Conservation (phyloP, 2,113 vertebrate species). For the Coreoperca whiteheadi region DNA sequence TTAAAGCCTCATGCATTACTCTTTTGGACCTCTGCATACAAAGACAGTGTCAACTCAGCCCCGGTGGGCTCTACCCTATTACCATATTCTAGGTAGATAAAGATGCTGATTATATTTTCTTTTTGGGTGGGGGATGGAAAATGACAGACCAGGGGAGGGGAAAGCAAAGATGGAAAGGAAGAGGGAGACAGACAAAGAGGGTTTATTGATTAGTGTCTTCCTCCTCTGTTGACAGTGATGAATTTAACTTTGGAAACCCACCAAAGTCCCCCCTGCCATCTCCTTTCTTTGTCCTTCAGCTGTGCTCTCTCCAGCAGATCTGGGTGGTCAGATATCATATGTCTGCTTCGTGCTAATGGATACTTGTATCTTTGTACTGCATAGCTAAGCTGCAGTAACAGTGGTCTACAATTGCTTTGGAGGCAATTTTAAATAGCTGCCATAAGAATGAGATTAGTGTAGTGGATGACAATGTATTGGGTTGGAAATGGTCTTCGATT, state of each 20-base stretch:
- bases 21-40: slow-evolving; percentile 14
- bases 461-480: background rate
- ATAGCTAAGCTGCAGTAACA: slow-evolving; percentile 34
- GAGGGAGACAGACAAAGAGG: slow-evolving; percentile 41
- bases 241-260: slow-evolving; percentile 69
- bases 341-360: slow-evolving; percentile 64
- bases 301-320: slow-evolving; percentile 55
- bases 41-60: background rate
- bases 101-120: slow-evolving; percentile 16
- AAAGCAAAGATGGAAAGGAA: slow-evolving; percentile 19
- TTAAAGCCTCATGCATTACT: background rate
- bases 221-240: slow-evolving; percentile 71
- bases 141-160: slow-evolving; percentile 10
- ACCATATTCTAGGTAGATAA: background rate
- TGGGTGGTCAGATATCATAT: slow-evolving; percentile 69
- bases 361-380: slow-evolving; percentile 26
- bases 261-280: slow-evolving; percentile 39
- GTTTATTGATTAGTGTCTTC: slow-evolving; percentile 73
- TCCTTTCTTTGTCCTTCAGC: slow-evolving; percentile 75
- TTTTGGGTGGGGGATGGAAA: slow-evolving; percentile 19
- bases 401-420: background rate
- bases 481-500: background rate
- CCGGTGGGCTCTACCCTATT: background rate
- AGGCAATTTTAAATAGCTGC: slow-evolving; percentile 5
- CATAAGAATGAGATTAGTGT: background rate